Conservation (phyloP, 2,888 invertebrate genomes). For the Monopis laevigella region DNA sequence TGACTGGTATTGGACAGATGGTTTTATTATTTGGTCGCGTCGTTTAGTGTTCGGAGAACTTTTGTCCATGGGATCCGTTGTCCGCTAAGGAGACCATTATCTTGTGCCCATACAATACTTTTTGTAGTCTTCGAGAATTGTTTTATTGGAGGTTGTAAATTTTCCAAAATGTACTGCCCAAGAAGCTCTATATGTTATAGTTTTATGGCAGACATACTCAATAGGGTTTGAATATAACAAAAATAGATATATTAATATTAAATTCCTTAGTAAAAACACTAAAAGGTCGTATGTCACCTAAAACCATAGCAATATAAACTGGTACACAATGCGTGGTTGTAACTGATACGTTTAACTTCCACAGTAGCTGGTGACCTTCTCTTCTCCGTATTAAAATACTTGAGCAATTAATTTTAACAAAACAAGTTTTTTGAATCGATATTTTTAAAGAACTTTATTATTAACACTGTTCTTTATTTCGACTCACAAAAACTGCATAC, state of each 20-base stretch:
- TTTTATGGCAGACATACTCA: no score
- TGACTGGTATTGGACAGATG: slow-evolving; percentile 43
- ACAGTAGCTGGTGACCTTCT: no score
- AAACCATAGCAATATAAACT: no score
- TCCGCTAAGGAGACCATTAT: slow-evolving; percentile 57
- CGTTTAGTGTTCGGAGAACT: slow-evolving; percentile 47
- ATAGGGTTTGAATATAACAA: neutral
- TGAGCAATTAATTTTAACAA: no score
- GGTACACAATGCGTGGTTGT: no score
- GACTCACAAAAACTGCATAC: no score
- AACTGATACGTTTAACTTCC: no score
- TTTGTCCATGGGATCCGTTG: slow-evolving; percentile 55
- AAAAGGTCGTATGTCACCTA: no score
- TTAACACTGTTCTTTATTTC: no score
- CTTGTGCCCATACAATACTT: slow-evolving; percentile 55
- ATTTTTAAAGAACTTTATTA: no score
- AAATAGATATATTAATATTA: neutral
- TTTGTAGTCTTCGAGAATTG: slow-evolving; percentile 59
- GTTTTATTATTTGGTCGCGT: slow-evolving; percentile 39
- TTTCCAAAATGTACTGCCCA: slow-evolving; percentile 25
- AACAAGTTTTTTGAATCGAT: no score
- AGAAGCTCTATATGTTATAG: neutral
- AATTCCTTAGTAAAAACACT: neutral
- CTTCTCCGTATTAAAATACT: no score
- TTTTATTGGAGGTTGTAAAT: slow-evolving; percentile 60